A percentile compares a stretch with the other conserved stretches of the same genome.
These are phyloP conservation scores for Megaceryle maxima DNA, from an alignment of 2,113 vertebrate species.

Conservation along the genomic window DNA sequence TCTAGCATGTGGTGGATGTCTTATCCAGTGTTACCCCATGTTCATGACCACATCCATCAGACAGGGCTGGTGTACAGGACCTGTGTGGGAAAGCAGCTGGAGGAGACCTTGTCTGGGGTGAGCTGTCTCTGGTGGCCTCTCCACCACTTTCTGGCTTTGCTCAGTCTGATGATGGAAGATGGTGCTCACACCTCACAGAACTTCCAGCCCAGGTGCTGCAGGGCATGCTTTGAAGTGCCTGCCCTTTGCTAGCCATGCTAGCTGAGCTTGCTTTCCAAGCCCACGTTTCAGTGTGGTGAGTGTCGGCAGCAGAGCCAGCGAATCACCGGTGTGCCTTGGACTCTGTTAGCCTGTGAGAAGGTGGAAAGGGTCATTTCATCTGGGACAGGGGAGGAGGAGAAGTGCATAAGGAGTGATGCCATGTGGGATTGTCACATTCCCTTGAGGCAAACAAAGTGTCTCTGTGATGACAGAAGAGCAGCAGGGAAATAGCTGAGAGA, in stretches of 20 bases:
- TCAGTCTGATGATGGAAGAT: not conserved
- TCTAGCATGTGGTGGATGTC: not conserved
- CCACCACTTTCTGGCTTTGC: not conserved
- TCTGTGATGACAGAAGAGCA: not conserved
- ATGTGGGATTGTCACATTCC: not conserved
- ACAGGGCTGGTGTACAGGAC: rapidly evolving
- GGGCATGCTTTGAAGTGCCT: not conserved
- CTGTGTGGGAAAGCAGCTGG: rapidly evolving
- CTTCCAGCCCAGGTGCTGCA: not conserved
- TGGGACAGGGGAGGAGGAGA: not conserved
- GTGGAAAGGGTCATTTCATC: not conserved
- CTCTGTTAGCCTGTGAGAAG: not conserved
- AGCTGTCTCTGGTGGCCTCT: not conserved
- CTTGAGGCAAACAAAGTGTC: not conserved
- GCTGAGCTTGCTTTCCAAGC: not conserved
- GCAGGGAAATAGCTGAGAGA: not conserved
- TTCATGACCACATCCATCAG: not conserved
- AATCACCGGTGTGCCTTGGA: not conserved
- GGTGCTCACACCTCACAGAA: not conserved
- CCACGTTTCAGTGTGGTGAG: not conserved
- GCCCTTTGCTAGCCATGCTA: not conserved
- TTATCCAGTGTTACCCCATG: not conserved
- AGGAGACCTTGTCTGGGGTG: not conserved
- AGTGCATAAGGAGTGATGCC: not conserved
- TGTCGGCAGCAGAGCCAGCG: not conserved